Evolutionary conservation across 2,888 invertebrate genomes (phyloP).

Genomic region (Nymphalis urticae): DNA sequence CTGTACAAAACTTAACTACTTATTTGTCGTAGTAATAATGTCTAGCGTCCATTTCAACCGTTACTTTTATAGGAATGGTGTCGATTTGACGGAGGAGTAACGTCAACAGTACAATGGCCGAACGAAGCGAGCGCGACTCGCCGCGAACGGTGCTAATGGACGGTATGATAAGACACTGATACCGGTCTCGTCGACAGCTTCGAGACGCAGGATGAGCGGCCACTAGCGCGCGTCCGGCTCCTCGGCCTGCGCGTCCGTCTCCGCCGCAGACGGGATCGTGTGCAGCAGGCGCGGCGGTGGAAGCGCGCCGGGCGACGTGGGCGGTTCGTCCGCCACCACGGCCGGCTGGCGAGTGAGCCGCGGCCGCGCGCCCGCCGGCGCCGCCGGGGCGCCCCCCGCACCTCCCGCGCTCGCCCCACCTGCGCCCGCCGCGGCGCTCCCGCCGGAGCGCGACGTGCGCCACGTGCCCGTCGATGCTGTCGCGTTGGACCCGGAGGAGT

Average conservation of each 20-base stretch:
- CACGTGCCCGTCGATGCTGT: constrained; percentile 95
- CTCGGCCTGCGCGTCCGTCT: constrained; percentile 60
- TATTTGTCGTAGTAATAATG: constrained; percentile 13
- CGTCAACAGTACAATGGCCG: not conserved
- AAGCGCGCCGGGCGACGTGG: constrained; percentile 72
- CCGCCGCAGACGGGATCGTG: constrained; percentile 71
- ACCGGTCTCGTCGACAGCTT: constrained; percentile 27
- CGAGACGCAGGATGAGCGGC: constrained; percentile 8
- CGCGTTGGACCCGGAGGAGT: constrained; percentile 93
- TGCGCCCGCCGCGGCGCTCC: constrained; percentile 86
- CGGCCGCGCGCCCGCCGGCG: constrained; percentile 85
- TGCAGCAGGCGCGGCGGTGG: constrained; percentile 60
- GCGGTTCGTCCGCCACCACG: constrained; percentile 88
- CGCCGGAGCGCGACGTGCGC: constrained; percentile 92
- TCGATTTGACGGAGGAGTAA: not conserved
- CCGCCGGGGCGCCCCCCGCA: constrained; percentile 74
- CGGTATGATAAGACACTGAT: constrained; percentile 53
- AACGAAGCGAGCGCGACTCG: constrained; percentile 10
- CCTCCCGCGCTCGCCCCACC: constrained; percentile 86
- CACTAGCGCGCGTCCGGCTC: constrained; percentile 54
- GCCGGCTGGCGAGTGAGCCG: constrained; percentile 86
- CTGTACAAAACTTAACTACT: constrained; percentile 56
- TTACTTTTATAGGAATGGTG: not conserved
- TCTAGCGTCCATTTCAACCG: constrained; percentile 2
- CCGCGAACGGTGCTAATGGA: constrained; percentile 46